Percentiles rank a stretch among this genome's conserved stretches.
These are phyloP conservation scores for Cathartes aura DNA, from an alignment of 2,113 vertebrate species.

Conservation along the genomic window DNA sequence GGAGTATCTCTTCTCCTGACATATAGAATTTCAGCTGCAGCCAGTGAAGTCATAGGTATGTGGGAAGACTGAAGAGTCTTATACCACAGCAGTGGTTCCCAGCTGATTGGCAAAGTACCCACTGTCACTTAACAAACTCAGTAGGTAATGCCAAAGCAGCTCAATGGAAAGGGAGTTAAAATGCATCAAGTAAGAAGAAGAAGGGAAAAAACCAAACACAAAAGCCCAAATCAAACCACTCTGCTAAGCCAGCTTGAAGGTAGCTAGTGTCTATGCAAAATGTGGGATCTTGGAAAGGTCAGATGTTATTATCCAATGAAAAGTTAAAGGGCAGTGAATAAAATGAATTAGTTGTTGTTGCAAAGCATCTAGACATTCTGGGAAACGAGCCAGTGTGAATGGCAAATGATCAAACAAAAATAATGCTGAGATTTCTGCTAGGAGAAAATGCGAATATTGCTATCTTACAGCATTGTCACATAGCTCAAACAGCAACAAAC, in stretches of 20 bases:
- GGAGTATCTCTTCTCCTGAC: slow-evolving; percentile 40
- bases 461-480: background rate
- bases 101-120: background rate
- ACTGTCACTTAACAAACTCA: background rate
- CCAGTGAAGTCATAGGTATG: slow-evolving; percentile 21
- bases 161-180: background rate
- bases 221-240: background rate
- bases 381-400: background rate
- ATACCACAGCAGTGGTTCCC: background rate
- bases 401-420: slow-evolving; percentile 13
- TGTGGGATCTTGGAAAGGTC: slow-evolving; percentile 2
- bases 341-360: background rate
- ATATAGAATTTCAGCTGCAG: slow-evolving; percentile 3
- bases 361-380: slow-evolving; percentile 20
- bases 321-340: slow-evolving; percentile 11
- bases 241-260: background rate
- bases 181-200: background rate
- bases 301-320: background rate
- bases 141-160: background rate
- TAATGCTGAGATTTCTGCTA: background rate
- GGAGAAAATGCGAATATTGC: background rate
- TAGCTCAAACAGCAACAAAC: background rate
- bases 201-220: background rate
- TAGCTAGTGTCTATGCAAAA: background rate
- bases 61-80: slow-evolving; percentile 30